Base-by-base conservation (phyloP, 2,797 vertebrate species). In the Tangara arthus region DNA sequence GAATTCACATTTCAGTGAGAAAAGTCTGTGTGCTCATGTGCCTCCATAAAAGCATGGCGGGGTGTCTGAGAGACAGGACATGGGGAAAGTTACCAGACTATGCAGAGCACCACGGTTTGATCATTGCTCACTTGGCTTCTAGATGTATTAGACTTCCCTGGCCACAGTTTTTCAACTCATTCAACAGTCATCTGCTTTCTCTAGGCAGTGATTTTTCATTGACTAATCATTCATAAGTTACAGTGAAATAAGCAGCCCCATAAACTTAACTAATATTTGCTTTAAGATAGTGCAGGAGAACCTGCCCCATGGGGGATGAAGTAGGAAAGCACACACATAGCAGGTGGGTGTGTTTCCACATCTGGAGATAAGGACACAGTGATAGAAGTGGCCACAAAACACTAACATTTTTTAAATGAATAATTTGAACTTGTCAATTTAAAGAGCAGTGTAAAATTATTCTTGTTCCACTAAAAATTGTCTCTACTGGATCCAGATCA, bases 141-240 rank as follows among this genome's bases (percentile, higher is more conserved):
- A 66, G 26, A 12, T 50, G 9, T 68, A 50, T 71, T 59, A 49
- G 39, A 24, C 39, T 53, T 90, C 44, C 6, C 66, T 26, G 12
- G 27, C 6, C 49, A 30, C 39, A 53, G 46, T 42, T 93, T 95
- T 90, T 63, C 59, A 53, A 42, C 30, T 60, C 17, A 23, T 64
- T 88, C 70, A 77, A 24, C 6, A 75, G 18, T 27, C 70, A 23
- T 53, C 41, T 86, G 42, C 61, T 88, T 94, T 89, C 77, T 93
- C 56, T 64, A 73, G 56, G 70, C 46, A 60, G 71, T 50, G 77
- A 73, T 89, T 95, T 95, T 91, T 94, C 87, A 65, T 17, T 94
- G 79, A 89, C 70, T 94, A 96, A 95, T 96, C 66, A 96, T 91
- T 94, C 96, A 94, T 85, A 91, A 91, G 80, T 91, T 93, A 72